Conservation (phyloP, 2,797 vertebrate genomes). For the Melopsittacus undulatus region DNA sequence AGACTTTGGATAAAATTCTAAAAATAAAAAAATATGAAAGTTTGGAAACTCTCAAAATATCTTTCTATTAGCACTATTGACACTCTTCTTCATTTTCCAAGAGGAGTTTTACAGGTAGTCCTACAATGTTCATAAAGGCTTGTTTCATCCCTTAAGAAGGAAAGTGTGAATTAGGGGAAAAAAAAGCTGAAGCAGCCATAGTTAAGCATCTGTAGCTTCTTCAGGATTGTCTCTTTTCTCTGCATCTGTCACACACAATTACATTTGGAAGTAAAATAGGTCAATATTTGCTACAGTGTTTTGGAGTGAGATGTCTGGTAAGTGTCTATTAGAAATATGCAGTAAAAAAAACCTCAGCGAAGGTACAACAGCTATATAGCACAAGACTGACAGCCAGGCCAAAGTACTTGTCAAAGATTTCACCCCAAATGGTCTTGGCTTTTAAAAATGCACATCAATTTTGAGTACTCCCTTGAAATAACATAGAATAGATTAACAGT, state of each 20-base stretch:
- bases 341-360: neutral
- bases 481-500: neutral
- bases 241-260: neutral
- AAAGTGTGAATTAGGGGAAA: rapidly evolving
- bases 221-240: neutral
- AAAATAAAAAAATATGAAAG: neutral
- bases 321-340: neutral
- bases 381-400: neutral
- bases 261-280: conserved; percentile 39
- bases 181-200: neutral
- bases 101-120: neutral
- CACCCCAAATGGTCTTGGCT: neutral
- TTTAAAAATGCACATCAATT: neutral
- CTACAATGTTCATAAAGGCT: neutral
- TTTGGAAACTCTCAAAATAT: neutral
- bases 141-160: neutral
- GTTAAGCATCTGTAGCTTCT: neutral
- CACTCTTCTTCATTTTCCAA: neutral
- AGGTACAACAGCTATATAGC: neutral
- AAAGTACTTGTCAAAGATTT: neutral
- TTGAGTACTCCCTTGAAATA: neutral
- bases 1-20: neutral
- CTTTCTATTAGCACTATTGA: neutral
- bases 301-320: neutral
- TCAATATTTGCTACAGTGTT: conserved; percentile 13